Evolutionary conservation across 2,888 invertebrate genomes (phyloP), one percentile per base, ranked within the genome.

Genomic region (Pinctada fucata): DNA sequence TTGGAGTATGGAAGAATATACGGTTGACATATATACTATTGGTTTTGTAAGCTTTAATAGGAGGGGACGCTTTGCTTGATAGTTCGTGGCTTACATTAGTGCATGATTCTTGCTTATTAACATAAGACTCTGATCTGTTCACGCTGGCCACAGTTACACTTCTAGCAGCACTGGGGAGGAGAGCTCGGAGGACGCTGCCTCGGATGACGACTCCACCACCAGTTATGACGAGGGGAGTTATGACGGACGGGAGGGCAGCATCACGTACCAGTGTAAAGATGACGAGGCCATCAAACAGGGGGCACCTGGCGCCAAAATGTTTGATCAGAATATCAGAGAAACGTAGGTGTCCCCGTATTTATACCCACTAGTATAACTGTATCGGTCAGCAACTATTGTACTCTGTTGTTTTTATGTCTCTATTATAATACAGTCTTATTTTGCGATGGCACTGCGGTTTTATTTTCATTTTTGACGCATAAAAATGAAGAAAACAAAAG

Each of bases 211-310:
- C 68, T 87, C 88, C 65, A 83, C 82, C 49, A 85, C 86, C 70
- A 92, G 92, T 86, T 92, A 88, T 79, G 93, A 92, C 72, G 93
- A 93, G 85, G 93, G 93, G 3, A 93, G 92, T 4, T 93, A 93
- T 84, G 93, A 93, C 79, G 89, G 92, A 64, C 87, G 91, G n/a
- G 87, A 89, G 69, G 92, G 92, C n/a, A 87, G 89, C 83, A 91
- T 92, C 76, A 87, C 89, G 51, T 91, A 92, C 87, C 85, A 87
- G 76, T 92, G 92, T 84, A 88, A 90, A 83, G 91, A 92, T 83
- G 92, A 92, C 83, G 90, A 91, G 78, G 90, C 90, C 64, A 91
- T 92, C 16, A 88, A 90, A 75, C 84, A 88, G 76, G 91, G 90
- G 65, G 77, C 88, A 50, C 91, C 90, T 10, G 91, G 91, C 31